phyloP scores from a whole-genome alignment of 2,888 invertebrate species.

The Neuroscelio doddi region DNA sequence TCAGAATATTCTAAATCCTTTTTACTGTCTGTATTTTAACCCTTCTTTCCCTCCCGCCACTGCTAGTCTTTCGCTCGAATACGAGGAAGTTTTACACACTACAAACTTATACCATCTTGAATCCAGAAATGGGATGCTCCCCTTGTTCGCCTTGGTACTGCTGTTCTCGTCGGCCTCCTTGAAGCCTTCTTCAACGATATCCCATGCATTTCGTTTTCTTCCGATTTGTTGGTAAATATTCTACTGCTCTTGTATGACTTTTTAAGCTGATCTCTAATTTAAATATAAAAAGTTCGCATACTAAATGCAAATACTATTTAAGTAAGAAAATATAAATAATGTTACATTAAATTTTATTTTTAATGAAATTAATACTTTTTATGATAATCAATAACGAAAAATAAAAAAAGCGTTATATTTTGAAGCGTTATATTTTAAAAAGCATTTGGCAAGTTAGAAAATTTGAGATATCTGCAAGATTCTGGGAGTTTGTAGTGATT shows the following conservation, averaged over 20 bases:
- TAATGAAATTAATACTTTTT: no score
- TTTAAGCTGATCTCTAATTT: neutral
- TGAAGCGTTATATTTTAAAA: no score
- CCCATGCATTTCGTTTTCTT: slow-evolving; percentile 59
- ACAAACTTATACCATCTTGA: slow-evolving; percentile 49
- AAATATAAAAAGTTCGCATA: no score
- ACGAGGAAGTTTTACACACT: slow-evolving; percentile 63
- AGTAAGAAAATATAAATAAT: no score
- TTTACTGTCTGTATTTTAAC: slow-evolving; percentile 40
- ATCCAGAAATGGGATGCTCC: slow-evolving; percentile 56
- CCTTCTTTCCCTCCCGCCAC: slow-evolving; percentile 33
- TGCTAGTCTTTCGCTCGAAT: slow-evolving; percentile 45
- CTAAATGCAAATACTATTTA: no score
- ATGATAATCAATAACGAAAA: no score
- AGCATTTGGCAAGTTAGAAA: no score
- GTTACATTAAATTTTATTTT: no score
- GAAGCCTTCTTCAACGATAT: slow-evolving; percentile 55
- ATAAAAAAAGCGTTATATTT: no score
- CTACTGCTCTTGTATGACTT: slow-evolving; percentile 22
- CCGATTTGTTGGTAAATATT: slow-evolving; percentile 47
- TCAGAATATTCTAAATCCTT: slow-evolving; percentile 32
- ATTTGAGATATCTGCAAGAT: no score
- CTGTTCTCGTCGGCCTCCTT: slow-evolving; percentile 44
- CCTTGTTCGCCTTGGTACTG: slow-evolving; percentile 16
- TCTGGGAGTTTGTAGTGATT: no score